A percentile compares a stretch with the other conserved stretches of the same genome.
These are phyloP conservation scores for Sminthurides aquaticus DNA, from an alignment of 2,888 invertebrate species.

Conservation along the genomic window DNA sequence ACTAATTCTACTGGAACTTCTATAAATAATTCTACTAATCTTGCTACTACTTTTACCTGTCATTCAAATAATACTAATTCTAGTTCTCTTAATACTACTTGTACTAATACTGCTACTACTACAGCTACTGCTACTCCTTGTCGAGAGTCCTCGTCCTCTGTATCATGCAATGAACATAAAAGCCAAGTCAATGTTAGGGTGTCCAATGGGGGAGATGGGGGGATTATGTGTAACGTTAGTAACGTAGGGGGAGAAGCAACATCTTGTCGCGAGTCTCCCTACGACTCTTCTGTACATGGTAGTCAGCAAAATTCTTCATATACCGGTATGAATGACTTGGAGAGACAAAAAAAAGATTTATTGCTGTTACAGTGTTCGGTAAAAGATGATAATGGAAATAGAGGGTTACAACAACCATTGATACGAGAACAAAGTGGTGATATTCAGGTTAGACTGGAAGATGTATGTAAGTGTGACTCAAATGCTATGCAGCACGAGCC, in stretches of 20 bases:
- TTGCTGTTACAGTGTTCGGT: slow-evolving; percentile 9
- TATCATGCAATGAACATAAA: not conserved
- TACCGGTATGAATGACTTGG: not conserved
- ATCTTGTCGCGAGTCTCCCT: no score
- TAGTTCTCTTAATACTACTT: slow-evolving; percentile 16
- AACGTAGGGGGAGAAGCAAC: no score
- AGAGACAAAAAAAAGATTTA: not conserved
- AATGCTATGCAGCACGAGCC: slow-evolving; percentile 17
- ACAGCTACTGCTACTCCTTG: no score
- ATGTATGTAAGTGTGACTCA: slow-evolving; percentile 20
- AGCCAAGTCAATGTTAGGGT: slow-evolving; percentile 14
- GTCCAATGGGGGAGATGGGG: no score
- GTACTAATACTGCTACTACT: not conserved
- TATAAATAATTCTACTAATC: not conserved
- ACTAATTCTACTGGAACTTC: not conserved
- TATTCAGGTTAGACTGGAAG: slow-evolving; percentile 27
- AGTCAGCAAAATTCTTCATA: not conserved
- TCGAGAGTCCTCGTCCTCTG: no score
- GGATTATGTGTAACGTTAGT: no score
- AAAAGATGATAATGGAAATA: slow-evolving; percentile 24
- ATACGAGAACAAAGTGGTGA: slow-evolving; percentile 28
- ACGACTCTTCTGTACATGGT: no score
- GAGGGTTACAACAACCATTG: slow-evolving; percentile 23
- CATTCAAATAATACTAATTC: slow-evolving; percentile 20
- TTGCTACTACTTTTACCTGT: slow-evolving; percentile 9